These are phyloP conservation scores for Phyllotreta striolata DNA, from an alignment of 2,888 invertebrate genomes.

Conservation along the genomic window DNA sequence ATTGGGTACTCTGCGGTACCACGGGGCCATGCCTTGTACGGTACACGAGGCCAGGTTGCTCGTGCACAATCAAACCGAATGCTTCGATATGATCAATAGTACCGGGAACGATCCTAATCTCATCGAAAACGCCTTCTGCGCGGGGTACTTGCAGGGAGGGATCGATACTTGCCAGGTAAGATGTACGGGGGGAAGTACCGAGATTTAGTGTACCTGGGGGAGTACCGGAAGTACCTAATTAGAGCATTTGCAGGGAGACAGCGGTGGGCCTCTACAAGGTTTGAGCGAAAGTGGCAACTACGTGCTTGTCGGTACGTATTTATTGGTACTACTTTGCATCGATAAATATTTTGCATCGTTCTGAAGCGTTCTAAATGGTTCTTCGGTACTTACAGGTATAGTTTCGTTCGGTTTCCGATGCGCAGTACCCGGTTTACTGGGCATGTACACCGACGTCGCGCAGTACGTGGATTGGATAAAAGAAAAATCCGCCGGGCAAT, in stretches of 20 bases:
- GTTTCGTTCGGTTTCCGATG: constrained; percentile 75
- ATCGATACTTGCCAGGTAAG: constrained; percentile 72
- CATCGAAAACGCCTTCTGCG: constrained; percentile 63
- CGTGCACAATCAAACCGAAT: constrained; percentile 53
- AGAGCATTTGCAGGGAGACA: constrained; percentile 70
- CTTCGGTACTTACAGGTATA: no score
- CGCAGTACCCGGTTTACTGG: constrained; percentile 66
- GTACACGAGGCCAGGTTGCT: constrained; percentile 56
- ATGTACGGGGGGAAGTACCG: not conserved
- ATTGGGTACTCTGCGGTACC: constrained; percentile 53
- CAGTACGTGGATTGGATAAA: constrained; percentile 66
- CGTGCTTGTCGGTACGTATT: constrained; percentile 66
- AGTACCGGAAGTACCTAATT: not conserved
- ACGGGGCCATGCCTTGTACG: constrained; percentile 55
- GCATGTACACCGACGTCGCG: constrained; percentile 70
- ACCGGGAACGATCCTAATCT: constrained; percentile 50
- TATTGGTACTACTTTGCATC: not conserved
- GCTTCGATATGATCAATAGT: constrained; percentile 53
- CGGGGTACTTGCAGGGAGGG: constrained; percentile 65
- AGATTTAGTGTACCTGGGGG: not conserved
- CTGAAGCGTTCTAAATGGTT: not conserved
- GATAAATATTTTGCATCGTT: not conserved
- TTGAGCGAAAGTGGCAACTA: constrained; percentile 62
- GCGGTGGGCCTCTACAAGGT: constrained; percentile 75
- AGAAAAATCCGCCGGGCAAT: constrained; percentile 44